Evolutionary conservation across 2,797 vertebrate species (phyloP).

Genomic region (Cossypha heuglini): DNA sequence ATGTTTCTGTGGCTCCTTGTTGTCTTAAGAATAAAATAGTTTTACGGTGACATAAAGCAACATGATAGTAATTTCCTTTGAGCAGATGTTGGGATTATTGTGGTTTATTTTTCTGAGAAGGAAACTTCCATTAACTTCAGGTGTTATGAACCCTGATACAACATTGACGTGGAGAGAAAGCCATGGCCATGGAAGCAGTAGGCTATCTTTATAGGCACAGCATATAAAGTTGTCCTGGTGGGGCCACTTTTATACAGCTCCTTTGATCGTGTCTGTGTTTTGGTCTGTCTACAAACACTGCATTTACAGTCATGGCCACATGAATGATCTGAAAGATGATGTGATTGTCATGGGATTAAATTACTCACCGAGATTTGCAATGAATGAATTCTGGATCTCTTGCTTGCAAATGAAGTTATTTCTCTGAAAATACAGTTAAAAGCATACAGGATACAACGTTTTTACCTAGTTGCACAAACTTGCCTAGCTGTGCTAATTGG

Average conservation of each 20-base stretch:
- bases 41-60: neutral
- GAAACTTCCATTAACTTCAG: neutral
- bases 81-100: neutral
- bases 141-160: neutral
- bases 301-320: neutral
- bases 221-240: neutral
- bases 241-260: neutral
- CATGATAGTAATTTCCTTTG: neutral
- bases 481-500: neutral
- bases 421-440: neutral
- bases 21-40: conserved; percentile 10
- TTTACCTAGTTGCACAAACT: neutral
- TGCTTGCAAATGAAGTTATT: neutral
- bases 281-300: neutral
- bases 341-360: neutral
- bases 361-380: neutral
- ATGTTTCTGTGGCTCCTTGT: neutral
- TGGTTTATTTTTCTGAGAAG: neutral
- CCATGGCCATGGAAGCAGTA: neutral
- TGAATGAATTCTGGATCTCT: neutral
- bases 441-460: neutral
- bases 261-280: neutral
- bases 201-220: neutral
- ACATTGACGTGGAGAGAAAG: neutral
- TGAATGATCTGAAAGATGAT: neutral